Evolutionary conservation across 2,113 vertebrate species (phyloP).

Genomic region (Microcebus lehilahytsara): DNA sequence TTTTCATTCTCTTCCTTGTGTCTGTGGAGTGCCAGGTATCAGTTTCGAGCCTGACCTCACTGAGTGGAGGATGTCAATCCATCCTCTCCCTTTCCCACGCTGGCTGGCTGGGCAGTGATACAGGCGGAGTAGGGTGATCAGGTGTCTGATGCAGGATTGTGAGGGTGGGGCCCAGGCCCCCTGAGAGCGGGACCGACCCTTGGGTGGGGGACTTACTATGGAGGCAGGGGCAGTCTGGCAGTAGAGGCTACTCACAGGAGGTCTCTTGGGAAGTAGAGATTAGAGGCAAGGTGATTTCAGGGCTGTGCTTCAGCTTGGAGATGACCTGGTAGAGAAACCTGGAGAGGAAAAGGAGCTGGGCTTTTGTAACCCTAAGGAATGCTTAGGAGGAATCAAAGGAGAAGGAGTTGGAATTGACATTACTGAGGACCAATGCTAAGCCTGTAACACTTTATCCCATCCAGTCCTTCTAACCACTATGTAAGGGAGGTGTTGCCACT

Average conservation of each 20-base stretch:
- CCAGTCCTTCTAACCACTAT: not conserved
- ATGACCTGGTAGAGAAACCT: not conserved
- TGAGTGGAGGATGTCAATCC: not conserved
- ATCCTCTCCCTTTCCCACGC: accelerated
- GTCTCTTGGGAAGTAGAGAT: not conserved
- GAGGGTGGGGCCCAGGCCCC: not conserved
- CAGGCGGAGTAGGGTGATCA: too few relatives aligned
- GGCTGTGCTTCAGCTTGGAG: not conserved
- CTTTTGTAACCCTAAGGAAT: too few relatives aligned
- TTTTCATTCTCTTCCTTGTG: not conserved
- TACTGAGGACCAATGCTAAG: not conserved
- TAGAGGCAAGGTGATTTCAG: not conserved
- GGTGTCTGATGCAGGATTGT: not conserved
- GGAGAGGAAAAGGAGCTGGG: not conserved
- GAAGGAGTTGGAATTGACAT: not conserved
- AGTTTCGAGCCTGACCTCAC: not conserved
- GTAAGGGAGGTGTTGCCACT: not conserved
- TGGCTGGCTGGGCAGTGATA: too few relatives aligned
- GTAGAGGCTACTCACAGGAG: not conserved
- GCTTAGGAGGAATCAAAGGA: not conserved
- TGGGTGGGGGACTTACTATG: too few relatives aligned
- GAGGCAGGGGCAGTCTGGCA: not conserved
- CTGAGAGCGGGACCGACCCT: not conserved
- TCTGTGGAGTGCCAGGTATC: not conserved
- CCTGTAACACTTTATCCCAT: not conserved